Percentiles rank a stretch among this genome's conserved stretches.
phyloP scores from a whole-genome alignment of 2,888 invertebrate genomes.

The Rhopalosiphum nymphaeae region DNA sequence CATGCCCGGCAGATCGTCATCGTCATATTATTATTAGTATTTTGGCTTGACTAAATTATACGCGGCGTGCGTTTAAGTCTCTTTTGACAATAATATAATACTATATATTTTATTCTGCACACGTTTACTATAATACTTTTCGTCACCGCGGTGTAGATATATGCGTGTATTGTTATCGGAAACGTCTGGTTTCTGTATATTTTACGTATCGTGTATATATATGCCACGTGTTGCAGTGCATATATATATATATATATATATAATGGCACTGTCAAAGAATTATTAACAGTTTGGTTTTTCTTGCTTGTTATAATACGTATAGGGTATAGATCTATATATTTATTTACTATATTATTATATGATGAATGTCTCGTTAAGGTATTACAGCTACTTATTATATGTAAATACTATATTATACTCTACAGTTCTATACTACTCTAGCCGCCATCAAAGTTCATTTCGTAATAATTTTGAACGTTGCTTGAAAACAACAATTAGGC shows the following conservation, averaged over 20 bases:
- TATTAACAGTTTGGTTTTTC: constrained; percentile 39
- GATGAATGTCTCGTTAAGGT: constrained; percentile 45
- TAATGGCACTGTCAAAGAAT: constrained; percentile 9
- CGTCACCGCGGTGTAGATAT: neutral
- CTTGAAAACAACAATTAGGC: neutral
- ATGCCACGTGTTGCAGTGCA: neutral
- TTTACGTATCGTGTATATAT: neutral
- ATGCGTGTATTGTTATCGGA: constrained; percentile 49
- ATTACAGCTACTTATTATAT: neutral
- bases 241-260: neutral
- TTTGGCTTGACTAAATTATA: neutral
- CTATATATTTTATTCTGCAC: neutral
- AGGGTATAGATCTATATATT: neutral
- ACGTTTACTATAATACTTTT: constrained; percentile 7
- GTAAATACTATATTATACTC: neutral
- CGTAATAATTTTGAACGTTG: neutral
- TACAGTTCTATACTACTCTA: neutral
- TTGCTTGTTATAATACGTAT: constrained; percentile 6
- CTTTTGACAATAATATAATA: constrained; percentile 32
- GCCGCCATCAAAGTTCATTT: neutral
- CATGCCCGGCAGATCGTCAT: neutral
- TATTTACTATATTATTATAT: neutral
- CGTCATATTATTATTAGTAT: neutral
- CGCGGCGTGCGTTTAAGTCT: constrained; percentile 50
- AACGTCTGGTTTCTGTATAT: constrained; percentile 37